Evolutionary conservation across 2,113 vertebrate genomes (phyloP), one percentile per base, ranked within the genome.

Genomic region (Equus przewalskii): DNA sequence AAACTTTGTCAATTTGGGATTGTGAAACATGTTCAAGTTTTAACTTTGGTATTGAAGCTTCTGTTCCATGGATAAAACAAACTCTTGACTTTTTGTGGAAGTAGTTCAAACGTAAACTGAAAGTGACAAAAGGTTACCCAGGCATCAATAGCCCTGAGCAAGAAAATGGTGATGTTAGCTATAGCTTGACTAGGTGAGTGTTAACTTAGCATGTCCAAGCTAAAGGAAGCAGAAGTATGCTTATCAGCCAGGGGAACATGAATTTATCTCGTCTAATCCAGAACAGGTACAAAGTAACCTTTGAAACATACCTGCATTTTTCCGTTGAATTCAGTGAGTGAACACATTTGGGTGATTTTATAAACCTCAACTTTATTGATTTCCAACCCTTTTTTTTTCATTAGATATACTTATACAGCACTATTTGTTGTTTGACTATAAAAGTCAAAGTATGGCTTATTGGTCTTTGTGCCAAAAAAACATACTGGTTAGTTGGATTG

Each of bases 401-500:
- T 69, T 54, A 97, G 30, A n/a, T n/a, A 30, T 0, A 86, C n/a
- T 21, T 18, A 41, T 0, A 30, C 4, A 67, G 56, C 75, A 69
- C 9, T 70, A 65, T 72, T 84, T 5, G 72, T 18, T 81, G 21
- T 65, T 70, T 72, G 33, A 80, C 12, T 73, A 46, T 80, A 22
- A 89, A 97, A 92, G 33, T 19, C 56, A 64, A 78, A 91, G 73
- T 2, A 24, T 36, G 76, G 54, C 15, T 97, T 96, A 51, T 10
- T 14, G 28, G 69, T 97, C 91, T 95, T 13, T 7, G 64, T 78
- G 19, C 69, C 49, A 94, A 75, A 79, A 85, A 18, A 58, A 69
- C 82, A 93, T 78, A 81, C n/a, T 19, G 44, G 22, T 60, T 83
- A 86, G 30, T 90, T 85, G 33, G 4, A 87, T 95, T 96, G 94